A percentile compares a stretch with the other conserved stretches of the same genome.
Conservation (phyloP, 2,113 vertebrate genomes). For the Genyomyrus donnyi region DNA sequence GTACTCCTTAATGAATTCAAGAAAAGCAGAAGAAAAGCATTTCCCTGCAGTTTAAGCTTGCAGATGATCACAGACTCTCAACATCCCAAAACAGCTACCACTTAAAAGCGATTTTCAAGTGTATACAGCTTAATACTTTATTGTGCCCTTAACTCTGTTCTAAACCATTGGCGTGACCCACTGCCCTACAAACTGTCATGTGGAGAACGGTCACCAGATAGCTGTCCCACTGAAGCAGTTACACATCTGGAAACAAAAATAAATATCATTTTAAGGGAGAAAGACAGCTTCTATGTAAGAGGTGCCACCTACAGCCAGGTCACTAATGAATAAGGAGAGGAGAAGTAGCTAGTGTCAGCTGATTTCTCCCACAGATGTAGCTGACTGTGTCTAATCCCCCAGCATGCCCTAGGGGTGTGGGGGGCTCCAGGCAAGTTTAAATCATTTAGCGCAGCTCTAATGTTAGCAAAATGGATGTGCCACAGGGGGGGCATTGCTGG, state of each 20-base stretch:
- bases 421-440: constrained; percentile 19
- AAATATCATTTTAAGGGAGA: background rate
- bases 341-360: constrained; percentile 32
- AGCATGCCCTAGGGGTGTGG: constrained; percentile 7
- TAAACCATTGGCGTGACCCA: background rate
- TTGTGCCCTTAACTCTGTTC: background rate
- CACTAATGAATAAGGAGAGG: background rate
- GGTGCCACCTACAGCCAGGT: background rate
- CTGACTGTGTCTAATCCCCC: constrained; percentile 28
- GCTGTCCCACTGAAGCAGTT: constrained; percentile 4
- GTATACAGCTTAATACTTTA: background rate
- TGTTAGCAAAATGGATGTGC: constrained; percentile 35
- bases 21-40: background rate
- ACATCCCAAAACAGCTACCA: background rate
- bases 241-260: background rate
- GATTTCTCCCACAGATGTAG: constrained; percentile 23
- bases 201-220: background rate
- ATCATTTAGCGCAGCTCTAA: constrained; percentile 30
- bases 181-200: background rate
- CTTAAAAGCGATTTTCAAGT: background rate
- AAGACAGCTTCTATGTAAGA: background rate
- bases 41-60: background rate
- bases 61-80: background rate
- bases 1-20: background rate
- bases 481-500: constrained; percentile 27